These are phyloP conservation scores for Blastobasis adustella DNA, from an alignment of 2,888 invertebrate genomes.

Conservation along the genomic window DNA sequence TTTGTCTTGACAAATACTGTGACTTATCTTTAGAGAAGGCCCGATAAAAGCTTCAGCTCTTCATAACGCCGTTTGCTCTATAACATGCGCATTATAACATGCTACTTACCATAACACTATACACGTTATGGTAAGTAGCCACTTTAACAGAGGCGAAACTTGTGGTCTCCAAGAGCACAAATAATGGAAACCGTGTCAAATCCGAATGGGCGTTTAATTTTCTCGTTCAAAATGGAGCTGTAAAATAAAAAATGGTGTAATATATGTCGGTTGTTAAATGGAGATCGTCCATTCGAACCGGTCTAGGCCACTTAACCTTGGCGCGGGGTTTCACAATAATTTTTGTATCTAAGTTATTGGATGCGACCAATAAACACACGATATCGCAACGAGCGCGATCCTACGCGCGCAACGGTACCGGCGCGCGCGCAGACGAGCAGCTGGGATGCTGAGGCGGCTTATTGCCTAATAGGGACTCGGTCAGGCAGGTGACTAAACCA, in stretches of 20 bases:
- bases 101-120: no score
- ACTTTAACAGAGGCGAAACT: no score
- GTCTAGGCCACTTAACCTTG: constrained; percentile 10
- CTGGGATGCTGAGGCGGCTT: constrained; percentile 21
- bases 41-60: no score
- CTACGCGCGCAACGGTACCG: constrained; percentile 53
- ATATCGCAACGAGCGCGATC: constrained; percentile 39
- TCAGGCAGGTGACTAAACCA: no score
- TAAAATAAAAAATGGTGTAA: constrained; percentile 1
- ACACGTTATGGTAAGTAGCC: no score
- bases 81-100: no score
- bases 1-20: no score
- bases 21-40: no score
- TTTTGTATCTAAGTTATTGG: constrained; percentile 37
- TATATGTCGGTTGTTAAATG: constrained; percentile 3
- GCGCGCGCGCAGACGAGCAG: constrained; percentile 14
- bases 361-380: constrained; percentile 43
- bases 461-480: no score
- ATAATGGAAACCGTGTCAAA: constrained; percentile 7
- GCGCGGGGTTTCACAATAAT: constrained; percentile 25
- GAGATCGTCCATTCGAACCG: background rate
- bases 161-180: background rate
- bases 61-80: no score
- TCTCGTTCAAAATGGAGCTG: constrained; percentile 1
- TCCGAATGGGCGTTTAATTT: constrained; percentile 6